Conservation (phyloP, 2,888 invertebrate genomes). For the Xestia ashworthii region DNA sequence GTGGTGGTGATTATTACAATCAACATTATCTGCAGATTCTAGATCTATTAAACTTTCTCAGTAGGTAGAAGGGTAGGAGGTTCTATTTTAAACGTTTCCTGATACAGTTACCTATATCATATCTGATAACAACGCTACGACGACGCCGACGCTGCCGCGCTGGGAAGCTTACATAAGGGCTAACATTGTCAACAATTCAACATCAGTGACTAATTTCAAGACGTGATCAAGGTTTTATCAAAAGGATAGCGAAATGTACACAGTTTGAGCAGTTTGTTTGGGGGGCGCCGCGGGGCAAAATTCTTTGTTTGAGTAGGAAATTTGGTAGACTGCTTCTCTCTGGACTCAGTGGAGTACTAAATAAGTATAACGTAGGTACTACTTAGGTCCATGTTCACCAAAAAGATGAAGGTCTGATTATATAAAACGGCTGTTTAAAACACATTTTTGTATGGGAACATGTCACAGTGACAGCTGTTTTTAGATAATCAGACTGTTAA, state of each 20-base stretch:
- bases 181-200: slow-evolving; percentile 7
- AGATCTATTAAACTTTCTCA: background rate
- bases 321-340: too few relatives aligned
- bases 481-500: too few relatives aligned
- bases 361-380: too few relatives aligned
- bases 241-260: background rate
- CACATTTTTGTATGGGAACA: too few relatives aligned
- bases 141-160: background rate
- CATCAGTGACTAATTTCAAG: slow-evolving; percentile 3
- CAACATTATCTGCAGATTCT: background rate
- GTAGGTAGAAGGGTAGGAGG: background rate
- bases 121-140: slow-evolving; percentile 34
- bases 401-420: too few relatives aligned
- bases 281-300: background rate
- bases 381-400: too few relatives aligned
- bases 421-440: too few relatives aligned
- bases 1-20: background rate
- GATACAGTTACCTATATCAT: slow-evolving; percentile 22
- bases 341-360: too few relatives aligned
- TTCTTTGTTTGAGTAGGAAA: background rate
- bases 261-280: background rate
- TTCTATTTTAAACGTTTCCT: slow-evolving; percentile 28
- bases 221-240: background rate
- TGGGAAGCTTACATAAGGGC: slow-evolving; percentile 27
- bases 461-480: too few relatives aligned